Base-by-base conservation (phyloP, 2,113 vertebrate species). In the Chaetura pelagica region DNA sequence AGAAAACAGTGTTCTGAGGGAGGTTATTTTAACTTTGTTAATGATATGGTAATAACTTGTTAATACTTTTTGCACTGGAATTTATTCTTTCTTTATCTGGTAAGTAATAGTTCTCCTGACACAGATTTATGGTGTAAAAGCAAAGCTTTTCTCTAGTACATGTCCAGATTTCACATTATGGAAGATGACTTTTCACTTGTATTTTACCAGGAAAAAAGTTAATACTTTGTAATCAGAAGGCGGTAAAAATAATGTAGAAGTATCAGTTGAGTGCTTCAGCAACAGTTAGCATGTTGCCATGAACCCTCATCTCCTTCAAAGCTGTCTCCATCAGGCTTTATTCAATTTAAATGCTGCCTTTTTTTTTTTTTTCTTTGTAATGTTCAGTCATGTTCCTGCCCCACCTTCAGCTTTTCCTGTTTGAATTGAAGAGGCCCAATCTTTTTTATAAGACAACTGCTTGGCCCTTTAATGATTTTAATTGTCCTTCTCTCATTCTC, bases 331-430 rank as follows among this genome's bases (percentile, higher is more conserved):
- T 91, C 57, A 57, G 57, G 29, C 58, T 91, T 87, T 84, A 63
- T 59, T 89, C 42, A 46, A 58, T 84, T 92, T 30, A 21, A 74
- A 2, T 30, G 15, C 32, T 90, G 72, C 59, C 19, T 38, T 42
- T 42, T 42, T 42, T 79, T 79, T 81, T 73, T 52, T 62, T 88
- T 35, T 59, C 80, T 94, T 81, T 44, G 29, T 89, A 27, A 74
- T 74, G 73, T 62, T 89, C 76, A 51, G 91, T 95, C 73, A 35
- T 92, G 73, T 93, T 96, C 89, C 94, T 94, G 94, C 88, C 86
- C 72, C 93, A 90, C 95, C 91, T 97, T 96, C 61, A 89, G 57
- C 68, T 74, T 93, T 95, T 94, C 92, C 94, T 92, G 89, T 89
- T 94, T 51, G 42, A 94, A 49, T n/a, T 84, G 93, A 91, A 81